Conservation (phyloP, 53 echinoderm and acorn worm species). For the Paracentrotus lividus region DNA sequence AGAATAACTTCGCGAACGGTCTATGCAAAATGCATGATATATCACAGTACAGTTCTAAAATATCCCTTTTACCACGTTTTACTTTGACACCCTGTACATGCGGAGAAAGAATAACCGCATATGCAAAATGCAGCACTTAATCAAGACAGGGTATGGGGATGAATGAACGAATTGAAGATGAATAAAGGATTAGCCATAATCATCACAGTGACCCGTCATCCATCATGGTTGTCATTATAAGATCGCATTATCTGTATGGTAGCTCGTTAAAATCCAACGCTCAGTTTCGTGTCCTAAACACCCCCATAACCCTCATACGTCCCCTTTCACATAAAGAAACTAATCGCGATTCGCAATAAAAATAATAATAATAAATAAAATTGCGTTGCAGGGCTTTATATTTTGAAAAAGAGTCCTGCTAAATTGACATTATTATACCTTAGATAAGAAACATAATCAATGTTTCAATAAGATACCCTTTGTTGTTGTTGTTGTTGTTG, state of each 20-base stretch:
- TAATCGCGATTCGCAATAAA: background rate
- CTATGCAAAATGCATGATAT: background rate
- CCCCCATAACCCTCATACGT: conserved; percentile 18
- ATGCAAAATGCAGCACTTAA: conserved; percentile 56
- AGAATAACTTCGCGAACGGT: too few species aligned
- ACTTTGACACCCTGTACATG: background rate
- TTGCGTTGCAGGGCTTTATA: too few species aligned
- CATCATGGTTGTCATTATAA: conserved; percentile 37
- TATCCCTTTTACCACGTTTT: background rate
- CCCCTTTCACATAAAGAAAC: background rate
- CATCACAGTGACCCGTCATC: conserved; percentile 2
- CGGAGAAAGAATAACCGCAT: conserved; percentile 14
- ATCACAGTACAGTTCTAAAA: too few species aligned
- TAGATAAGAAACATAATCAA: too few species aligned
- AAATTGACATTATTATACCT: too few species aligned
- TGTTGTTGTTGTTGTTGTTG: too few species aligned
- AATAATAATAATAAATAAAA: too few species aligned
- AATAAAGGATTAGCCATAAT: conserved; percentile 45
- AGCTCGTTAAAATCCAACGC: conserved; percentile 43
- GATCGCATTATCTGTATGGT: background rate
- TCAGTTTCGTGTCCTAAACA: conserved; percentile 37
- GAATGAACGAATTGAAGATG: conserved; percentile 48
- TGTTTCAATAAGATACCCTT: too few species aligned
- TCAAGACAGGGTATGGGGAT: conserved; percentile 31
- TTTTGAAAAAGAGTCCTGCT: too few species aligned